Percentiles rank a stretch among this genome's conserved stretches.
These are phyloP conservation scores for Acinonyx jubatus DNA, from an alignment of 2,113 vertebrate genomes.

Conservation along the genomic window DNA sequence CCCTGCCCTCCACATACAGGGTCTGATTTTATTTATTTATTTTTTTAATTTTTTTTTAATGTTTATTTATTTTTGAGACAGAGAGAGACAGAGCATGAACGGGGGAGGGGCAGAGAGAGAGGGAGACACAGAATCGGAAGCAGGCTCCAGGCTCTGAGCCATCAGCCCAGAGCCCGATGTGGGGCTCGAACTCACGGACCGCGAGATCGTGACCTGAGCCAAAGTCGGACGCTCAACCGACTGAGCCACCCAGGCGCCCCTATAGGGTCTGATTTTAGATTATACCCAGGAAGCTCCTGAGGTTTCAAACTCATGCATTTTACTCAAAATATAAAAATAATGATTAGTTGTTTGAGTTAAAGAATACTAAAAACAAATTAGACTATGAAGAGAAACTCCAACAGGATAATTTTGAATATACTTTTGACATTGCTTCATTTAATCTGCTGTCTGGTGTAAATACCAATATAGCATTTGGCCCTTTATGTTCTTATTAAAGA, in stretches of 20 bases:
- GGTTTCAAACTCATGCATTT: neutral
- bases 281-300: neutral
- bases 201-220: too few species aligned
- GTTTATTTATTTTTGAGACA: too few species aligned
- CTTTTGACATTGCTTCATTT: neutral
- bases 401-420: neutral
- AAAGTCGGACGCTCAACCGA: too few species aligned
- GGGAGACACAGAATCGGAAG: too few species aligned
- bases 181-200: too few species aligned
- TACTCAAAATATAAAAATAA: neutral
- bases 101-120: too few species aligned
- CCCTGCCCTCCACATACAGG: neutral
- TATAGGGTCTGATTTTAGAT: neutral
- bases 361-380: neutral
- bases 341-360: neutral
- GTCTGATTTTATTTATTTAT: neutral
- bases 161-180: accelerated
- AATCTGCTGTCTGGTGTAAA: neutral
- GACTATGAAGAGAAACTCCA: neutral
- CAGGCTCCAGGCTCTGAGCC: too few species aligned
- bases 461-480: neutral
- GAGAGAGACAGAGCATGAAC: too few species aligned
- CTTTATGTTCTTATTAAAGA: neutral
- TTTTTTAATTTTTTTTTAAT: too few species aligned
- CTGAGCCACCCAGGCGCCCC: too few species aligned